Evolutionary conservation across 2,888 invertebrate species (phyloP).

Genomic region (Nemapogon koenigi): DNA sequence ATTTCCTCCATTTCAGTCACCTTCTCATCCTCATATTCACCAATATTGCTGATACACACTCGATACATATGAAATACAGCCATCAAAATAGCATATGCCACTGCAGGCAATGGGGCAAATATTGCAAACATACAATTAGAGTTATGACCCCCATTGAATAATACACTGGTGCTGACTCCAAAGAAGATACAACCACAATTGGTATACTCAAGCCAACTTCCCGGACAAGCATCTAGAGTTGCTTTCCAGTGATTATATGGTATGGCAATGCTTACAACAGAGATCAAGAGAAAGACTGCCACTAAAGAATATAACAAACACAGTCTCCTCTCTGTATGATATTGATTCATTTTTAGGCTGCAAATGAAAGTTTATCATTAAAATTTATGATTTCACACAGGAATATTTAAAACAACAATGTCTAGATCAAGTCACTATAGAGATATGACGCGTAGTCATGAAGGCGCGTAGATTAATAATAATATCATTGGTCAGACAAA

Average conservation of each 20-base stretch:
- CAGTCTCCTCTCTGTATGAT: conserved; percentile 40
- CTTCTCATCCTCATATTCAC: conserved; percentile 56
- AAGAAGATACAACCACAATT: conserved; percentile 76
- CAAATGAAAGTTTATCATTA: too few relatives aligned
- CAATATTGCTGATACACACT: conserved; percentile 67
- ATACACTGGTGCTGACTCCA: conserved; percentile 65
- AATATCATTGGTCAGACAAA: too few relatives aligned
- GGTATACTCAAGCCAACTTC: conserved; percentile 58
- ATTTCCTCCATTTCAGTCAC: conserved; percentile 54
- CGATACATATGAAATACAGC: conserved; percentile 73
- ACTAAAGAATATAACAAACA: conserved; percentile 41
- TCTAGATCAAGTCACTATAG: too few relatives aligned
- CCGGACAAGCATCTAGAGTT: conserved; percentile 70
- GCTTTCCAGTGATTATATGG: conserved; percentile 74
- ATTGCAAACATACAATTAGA: conserved; percentile 72
- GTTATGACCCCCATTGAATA: conserved; percentile 71
- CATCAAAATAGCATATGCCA: conserved; percentile 69
- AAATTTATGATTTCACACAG: not conserved
- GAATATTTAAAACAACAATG: too few relatives aligned
- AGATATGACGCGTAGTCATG: too few relatives aligned
- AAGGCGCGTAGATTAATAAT: too few relatives aligned
- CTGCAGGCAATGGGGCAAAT: conserved; percentile 68
- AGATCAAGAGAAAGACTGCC: conserved; percentile 31
- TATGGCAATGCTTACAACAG: conserved; percentile 62
- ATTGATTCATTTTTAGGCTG: conserved; percentile 44